Evolutionary conservation across 1,140 invertebrate species (phyloP).

Genomic region (Heliconius melpomene): DNA sequence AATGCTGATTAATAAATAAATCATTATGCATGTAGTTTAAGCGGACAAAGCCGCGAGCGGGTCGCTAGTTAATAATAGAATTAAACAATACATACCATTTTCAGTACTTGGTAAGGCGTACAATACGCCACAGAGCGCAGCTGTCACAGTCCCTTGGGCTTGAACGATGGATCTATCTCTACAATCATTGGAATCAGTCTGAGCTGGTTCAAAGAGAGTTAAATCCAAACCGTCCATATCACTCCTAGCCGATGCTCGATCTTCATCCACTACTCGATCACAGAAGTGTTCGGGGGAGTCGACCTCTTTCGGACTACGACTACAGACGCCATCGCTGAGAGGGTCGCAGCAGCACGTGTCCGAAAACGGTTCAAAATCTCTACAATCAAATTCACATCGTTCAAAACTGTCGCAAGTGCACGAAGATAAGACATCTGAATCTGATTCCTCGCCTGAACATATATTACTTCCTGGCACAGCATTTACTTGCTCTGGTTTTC

Average conservation of each 20-base stretch:
- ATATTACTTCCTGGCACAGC: constrained; percentile 61
- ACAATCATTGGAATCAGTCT: constrained; percentile 70
- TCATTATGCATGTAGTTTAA: too few relatives aligned
- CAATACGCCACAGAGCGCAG: constrained; percentile 68
- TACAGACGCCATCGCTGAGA: constrained; percentile 75
- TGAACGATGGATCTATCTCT: constrained; percentile 44
- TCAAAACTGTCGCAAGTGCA: constrained; percentile 80
- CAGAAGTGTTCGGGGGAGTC: constrained; percentile 77
- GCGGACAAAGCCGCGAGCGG: too few relatives aligned
- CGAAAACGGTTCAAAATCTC: constrained; percentile 82
- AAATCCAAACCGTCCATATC: constrained; percentile 87
- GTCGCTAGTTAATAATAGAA: neutral
- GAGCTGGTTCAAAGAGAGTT: constrained; percentile 84
- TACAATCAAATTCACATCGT: constrained; percentile 77
- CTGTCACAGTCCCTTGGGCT: constrained; percentile 61
- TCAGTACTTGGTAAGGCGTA: constrained; percentile 57
- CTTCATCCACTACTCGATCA: constrained; percentile 66
- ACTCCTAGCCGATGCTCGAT: constrained; percentile 80
- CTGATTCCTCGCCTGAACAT: constrained; percentile 71
- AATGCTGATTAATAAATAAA: too few relatives aligned
- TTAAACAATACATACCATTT: constrained; percentile 61
- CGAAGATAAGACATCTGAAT: constrained; percentile 76
- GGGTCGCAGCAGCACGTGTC: constrained; percentile 81
- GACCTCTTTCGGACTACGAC: constrained; percentile 76
- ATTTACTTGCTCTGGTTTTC: constrained; percentile 62